A percentile compares a stretch with the other conserved stretches of the same genome.
Conservation (phyloP, 2,113 vertebrate genomes). For the Sylvia atricapilla region DNA sequence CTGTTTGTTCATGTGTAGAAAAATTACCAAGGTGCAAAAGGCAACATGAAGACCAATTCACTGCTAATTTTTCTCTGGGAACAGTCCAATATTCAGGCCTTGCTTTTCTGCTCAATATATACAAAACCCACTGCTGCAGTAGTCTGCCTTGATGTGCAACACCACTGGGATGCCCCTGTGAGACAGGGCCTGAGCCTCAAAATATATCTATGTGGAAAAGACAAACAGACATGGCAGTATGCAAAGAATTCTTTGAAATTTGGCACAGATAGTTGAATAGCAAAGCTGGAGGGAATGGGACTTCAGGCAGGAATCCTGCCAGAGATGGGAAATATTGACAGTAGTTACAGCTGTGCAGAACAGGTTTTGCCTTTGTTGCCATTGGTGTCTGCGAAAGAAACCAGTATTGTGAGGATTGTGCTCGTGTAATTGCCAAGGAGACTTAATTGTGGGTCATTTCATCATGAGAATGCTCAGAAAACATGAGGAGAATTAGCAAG, state of each 20-base stretch:
- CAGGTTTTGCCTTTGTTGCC: neutral
- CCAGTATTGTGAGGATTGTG: rapidly evolving
- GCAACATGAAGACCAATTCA: neutral
- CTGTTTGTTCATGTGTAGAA: neutral
- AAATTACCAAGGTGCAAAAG: neutral
- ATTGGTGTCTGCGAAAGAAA: neutral
- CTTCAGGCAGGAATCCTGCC: neutral
- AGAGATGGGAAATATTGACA: neutral
- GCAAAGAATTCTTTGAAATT: neutral
- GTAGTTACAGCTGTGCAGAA: neutral
- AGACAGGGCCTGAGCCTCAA: neutral
- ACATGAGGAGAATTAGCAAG: neutral
- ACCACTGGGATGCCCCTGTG: neutral
- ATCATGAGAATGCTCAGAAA: neutral
- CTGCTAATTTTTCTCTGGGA: neutral
- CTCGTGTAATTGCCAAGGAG: neutral
- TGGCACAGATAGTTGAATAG: neutral
- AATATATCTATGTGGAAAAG: rapidly evolving
- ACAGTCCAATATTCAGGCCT: neutral
- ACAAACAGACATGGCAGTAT: rapidly evolving
- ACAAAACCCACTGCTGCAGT: neutral
- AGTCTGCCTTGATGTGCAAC: neutral
- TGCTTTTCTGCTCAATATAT: neutral
- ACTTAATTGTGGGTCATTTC: neutral
- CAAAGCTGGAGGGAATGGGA: neutral